phyloP scores from a whole-genome alignment of 1,140 invertebrate species.

The Rhopalosiphum padi region DNA sequence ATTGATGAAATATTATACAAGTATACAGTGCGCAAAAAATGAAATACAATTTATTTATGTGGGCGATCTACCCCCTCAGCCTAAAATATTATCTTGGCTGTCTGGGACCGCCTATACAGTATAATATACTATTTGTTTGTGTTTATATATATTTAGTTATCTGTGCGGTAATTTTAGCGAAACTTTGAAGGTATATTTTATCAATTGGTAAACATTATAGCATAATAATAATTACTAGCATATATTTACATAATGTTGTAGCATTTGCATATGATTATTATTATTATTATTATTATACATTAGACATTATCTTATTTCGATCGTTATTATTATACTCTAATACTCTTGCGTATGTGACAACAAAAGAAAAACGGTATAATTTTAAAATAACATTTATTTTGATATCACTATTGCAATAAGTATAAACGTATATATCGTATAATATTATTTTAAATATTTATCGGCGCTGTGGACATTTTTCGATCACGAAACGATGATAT shows the following conservation, averaged over 20 bases:
- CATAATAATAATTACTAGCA: too few species aligned
- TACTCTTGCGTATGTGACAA: neutral
- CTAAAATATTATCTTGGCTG: neutral
- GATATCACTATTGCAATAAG: neutral
- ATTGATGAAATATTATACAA: neutral
- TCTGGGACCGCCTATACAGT: neutral
- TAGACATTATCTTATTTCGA: neutral
- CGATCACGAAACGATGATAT: neutral
- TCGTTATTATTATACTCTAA: neutral
- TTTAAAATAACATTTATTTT: neutral
- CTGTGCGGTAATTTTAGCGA: neutral
- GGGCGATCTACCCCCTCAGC: neutral
- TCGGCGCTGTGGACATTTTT: neutral
- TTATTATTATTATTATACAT: neutral
- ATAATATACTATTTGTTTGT: neutral
- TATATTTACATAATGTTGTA: neutral
- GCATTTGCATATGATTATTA: neutral
- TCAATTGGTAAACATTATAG: neutral
- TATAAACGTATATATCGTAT: neutral
- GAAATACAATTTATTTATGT: neutral
- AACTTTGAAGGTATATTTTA: neutral
- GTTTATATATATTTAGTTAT: neutral
- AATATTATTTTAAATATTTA: neutral
- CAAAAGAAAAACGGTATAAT: neutral
- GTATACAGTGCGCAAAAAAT: neutral